These are phyloP conservation scores for Diuraphis noxia DNA, from an alignment of 1,140 invertebrate genomes.

Conservation along the genomic window DNA sequence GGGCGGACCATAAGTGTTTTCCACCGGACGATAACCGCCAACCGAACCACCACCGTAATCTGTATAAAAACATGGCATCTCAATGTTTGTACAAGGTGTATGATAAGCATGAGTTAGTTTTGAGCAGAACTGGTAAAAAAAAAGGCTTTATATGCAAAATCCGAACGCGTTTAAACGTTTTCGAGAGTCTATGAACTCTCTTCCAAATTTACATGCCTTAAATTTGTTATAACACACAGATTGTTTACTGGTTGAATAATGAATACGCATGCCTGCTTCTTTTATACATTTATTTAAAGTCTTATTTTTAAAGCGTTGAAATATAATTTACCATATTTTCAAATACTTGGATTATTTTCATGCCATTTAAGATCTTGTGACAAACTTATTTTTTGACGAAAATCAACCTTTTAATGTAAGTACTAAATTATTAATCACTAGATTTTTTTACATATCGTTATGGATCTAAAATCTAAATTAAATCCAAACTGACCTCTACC, in stretches of 20 bases:
- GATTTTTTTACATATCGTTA: background rate
- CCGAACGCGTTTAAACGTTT: too few relatives aligned
- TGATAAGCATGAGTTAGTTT: background rate
- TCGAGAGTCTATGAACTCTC: too few relatives aligned
- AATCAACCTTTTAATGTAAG: background rate
- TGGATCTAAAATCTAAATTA: too few relatives aligned
- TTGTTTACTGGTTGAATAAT: too few relatives aligned
- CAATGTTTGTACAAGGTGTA: background rate
- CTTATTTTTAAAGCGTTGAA: too few relatives aligned
- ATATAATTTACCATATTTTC: too few relatives aligned
- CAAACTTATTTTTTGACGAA: background rate
- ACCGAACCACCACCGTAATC: background rate
- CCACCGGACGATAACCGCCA: background rate
- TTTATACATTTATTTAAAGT: too few relatives aligned
- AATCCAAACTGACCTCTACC: too few relatives aligned
- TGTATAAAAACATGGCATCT: background rate
- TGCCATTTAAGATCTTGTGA: background rate
- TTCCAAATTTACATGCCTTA: too few relatives aligned
- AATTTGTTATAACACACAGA: too few relatives aligned
- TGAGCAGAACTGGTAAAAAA: background rate
- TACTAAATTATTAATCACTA: background rate
- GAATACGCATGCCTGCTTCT: too few relatives aligned
- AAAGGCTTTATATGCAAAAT: too few relatives aligned
- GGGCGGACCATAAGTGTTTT: background rate
- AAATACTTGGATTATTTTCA: background rate